phyloP scores from a whole-genome alignment of 2,797 vertebrate genomes.

The Rousettus madagascariensis region DNA sequence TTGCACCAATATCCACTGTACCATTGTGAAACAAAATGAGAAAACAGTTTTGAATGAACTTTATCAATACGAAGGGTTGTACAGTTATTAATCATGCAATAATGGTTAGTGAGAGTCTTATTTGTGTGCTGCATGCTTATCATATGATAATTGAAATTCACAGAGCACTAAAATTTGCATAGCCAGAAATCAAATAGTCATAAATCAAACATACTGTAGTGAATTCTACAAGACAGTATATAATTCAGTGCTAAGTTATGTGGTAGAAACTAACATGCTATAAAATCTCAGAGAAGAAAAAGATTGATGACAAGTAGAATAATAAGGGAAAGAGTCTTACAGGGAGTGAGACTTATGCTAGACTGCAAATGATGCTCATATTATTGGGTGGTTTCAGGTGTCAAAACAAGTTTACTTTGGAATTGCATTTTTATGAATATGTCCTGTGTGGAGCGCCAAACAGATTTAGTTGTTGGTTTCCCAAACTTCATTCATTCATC shows the following conservation, averaged over 20 bases:
- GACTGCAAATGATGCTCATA: background rate
- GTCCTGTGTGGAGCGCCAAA: background rate
- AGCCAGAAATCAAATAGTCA: slow-evolving; percentile 18
- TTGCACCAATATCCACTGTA: background rate
- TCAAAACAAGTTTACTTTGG: background rate
- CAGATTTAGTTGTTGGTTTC: background rate
- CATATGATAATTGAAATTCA: background rate
- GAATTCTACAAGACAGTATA: background rate
- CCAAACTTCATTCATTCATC: background rate
- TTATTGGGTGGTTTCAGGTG: background rate
- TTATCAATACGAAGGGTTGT: background rate
- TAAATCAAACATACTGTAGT: background rate
- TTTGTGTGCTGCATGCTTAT: background rate
- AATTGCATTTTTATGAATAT: slow-evolving; percentile 12
- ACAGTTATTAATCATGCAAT: background rate
- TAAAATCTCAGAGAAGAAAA: slow-evolving; percentile 33
- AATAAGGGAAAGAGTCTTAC: background rate
- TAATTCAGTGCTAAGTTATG: slow-evolving; percentile 26
- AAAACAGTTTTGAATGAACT: background rate
- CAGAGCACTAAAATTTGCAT: background rate
- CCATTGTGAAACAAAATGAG: background rate
- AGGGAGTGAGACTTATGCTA: background rate
- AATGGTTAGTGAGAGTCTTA: background rate
- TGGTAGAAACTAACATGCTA: background rate
- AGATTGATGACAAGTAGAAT: background rate